These are phyloP conservation scores for Chloroceryle amazona DNA, from an alignment of 2,797 vertebrate genomes.

Conservation along the genomic window DNA sequence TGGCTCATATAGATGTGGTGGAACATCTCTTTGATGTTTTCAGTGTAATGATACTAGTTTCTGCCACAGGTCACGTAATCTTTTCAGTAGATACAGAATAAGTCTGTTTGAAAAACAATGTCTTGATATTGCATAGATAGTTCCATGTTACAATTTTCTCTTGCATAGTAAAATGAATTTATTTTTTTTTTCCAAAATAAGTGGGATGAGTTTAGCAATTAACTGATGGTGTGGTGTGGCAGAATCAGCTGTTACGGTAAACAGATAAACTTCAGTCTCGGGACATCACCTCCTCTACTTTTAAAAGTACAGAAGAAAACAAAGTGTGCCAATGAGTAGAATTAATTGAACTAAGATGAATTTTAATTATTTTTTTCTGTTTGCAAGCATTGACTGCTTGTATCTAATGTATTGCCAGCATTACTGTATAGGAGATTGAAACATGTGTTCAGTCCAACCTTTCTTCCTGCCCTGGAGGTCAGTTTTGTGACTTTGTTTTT, in stretches of 20 bases:
- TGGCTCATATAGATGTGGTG: not conserved
- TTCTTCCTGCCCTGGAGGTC: not conserved
- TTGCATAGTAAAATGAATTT: not conserved
- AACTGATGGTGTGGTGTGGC: not conserved
- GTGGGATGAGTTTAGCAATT: not conserved
- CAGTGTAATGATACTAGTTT: not conserved
- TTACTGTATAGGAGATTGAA: not conserved
- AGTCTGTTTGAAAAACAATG: not conserved
- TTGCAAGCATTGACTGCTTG: not conserved
- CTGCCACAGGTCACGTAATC: not conserved
- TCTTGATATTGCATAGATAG: not conserved
- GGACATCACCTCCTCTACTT: not conserved
- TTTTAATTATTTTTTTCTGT: not conserved
- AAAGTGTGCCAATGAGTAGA: not conserved
- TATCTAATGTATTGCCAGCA: not conserved
- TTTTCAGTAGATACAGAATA: not conserved
- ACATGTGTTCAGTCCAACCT: accelerated
- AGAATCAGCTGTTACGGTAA: not conserved
- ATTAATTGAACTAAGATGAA: not conserved
- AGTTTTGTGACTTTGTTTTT: not conserved
- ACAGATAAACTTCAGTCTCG: not conserved
- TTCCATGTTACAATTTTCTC: not conserved
- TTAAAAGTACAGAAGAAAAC: not conserved
- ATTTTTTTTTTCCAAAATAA: not conserved
- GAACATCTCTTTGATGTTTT: not conserved